Evolutionary conservation across 2,797 vertebrate genomes (phyloP), one percentile per base, ranked within the genome.

Genomic region (Lindbergichthys nudifrons): DNA sequence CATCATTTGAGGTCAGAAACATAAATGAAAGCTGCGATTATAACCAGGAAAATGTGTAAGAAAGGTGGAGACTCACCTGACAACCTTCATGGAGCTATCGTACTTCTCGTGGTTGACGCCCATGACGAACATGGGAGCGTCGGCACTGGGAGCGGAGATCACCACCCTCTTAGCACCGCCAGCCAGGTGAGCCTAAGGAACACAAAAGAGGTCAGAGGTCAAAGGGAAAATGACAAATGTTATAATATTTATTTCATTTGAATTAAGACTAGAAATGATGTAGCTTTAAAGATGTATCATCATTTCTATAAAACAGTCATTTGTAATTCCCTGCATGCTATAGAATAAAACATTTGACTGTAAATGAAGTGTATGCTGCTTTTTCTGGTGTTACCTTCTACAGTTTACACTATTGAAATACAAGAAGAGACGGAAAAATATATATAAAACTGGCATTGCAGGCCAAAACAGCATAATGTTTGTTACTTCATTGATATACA

Each of bases 51-150:
- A 9, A 9, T 2, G 14, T 6, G 5, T 21, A 14, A 6, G 21
- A 51, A 52, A 5, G 14, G 39, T 48, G 39, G 59, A 1, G 21
- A 60, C 89, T 94, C 81, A 98, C 97, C 97, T 98, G 88, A 98
- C 96, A 4, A 98, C 95, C 86, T 94, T 94, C 79, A 96, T 92
- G 58, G 96, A 96, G 2, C 96, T 96, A 15, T 97, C 95, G 8
- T 98, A 97, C 84, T 96, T 96, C 5, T 97, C 95, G 12, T 98
- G 97, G 93, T 98, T 98, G 90, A 98, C 97, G 0, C 97, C 97
- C 96, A 98, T 97, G 77, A 98, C 97, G 0, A 97, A 97, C 97
- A 97, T 98, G 79, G 96, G 96, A 62, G 97, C 97, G 69, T 98
- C 97, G 1, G 96, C 97, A 18, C 96, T 97, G 62, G 97, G 97